phyloP scores from a whole-genome alignment of 2,113 vertebrate genomes.

The Saccopteryx bilineata region DNA sequence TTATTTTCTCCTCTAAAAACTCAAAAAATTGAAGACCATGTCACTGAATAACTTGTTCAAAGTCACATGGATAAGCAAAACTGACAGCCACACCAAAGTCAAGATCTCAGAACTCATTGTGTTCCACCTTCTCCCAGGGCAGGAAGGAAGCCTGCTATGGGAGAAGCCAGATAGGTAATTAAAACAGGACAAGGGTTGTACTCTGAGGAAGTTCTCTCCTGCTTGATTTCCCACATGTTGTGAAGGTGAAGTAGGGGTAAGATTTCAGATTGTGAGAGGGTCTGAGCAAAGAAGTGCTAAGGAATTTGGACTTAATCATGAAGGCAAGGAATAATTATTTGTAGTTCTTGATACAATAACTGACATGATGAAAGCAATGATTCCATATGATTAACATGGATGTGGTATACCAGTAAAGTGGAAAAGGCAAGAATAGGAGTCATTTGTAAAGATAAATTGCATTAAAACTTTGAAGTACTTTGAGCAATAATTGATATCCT shows the following conservation, averaged over 20 bases:
- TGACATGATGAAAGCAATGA: not conserved
- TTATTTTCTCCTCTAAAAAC: not conserved
- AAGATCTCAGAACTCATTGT: not conserved
- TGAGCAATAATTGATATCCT: not conserved
- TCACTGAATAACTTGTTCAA: not conserved
- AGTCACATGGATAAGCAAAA: not conserved
- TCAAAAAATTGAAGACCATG: not conserved
- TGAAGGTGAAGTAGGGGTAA: not conserved
- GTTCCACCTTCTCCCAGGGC: not conserved
- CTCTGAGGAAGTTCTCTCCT: not conserved
- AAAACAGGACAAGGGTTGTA: not conserved
- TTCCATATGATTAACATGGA: not conserved
- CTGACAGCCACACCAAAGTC: not conserved
- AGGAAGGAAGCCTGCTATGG: not conserved
- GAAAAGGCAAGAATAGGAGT: not conserved
- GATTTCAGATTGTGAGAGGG: not conserved
- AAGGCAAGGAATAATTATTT: not conserved
- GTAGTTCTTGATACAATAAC: not conserved
- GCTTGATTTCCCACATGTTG: not conserved
- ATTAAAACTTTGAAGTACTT: not conserved
- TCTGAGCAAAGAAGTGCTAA: not conserved
- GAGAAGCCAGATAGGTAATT: not conserved
- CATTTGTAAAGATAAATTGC: not conserved
- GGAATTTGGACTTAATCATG: not conserved
- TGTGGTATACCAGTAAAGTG: not conserved